Evolutionary conservation across 2,888 invertebrate species (phyloP).

Genomic region (Leptinotarsa tumamoca): DNA sequence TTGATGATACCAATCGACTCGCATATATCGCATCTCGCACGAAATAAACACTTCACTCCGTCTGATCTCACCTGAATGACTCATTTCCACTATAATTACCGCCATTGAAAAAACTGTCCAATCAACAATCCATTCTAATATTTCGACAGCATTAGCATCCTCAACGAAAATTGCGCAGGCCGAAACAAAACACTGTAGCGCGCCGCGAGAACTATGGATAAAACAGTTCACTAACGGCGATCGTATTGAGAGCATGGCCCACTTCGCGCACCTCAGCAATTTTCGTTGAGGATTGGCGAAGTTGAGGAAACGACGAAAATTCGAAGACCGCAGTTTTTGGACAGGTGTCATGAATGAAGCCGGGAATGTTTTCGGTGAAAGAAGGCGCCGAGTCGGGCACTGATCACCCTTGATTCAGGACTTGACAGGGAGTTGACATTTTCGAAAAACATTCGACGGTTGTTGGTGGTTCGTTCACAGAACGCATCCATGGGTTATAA

Average conservation of each 20-base stretch:
- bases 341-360: neutral
- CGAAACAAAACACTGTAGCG: conserved; percentile 44
- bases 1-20: too few species aligned
- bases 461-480: neutral
- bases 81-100: neutral
- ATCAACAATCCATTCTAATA: conserved; percentile 13
- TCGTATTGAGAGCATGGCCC: conserved; percentile 49
- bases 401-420: neutral
- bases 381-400: neutral
- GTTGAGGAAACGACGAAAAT: neutral
- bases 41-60: neutral
- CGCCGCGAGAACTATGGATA: conserved; percentile 46
- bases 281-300: conserved; percentile 42
- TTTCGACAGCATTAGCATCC: conserved; percentile 25
- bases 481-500: neutral
- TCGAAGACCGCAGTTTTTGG: neutral
- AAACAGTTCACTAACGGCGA: conserved; percentile 53
- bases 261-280: conserved; percentile 37
- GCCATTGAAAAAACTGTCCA: neutral
- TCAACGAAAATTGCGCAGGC: conserved; percentile 41
- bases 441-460: neutral
- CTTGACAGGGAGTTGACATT: neutral
- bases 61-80: conserved; percentile 5
- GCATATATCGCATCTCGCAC: neutral
- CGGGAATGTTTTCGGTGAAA: neutral